Conservation (phyloP, 1,140 invertebrate species). For the Lysiphlebus fabarum region DNA sequence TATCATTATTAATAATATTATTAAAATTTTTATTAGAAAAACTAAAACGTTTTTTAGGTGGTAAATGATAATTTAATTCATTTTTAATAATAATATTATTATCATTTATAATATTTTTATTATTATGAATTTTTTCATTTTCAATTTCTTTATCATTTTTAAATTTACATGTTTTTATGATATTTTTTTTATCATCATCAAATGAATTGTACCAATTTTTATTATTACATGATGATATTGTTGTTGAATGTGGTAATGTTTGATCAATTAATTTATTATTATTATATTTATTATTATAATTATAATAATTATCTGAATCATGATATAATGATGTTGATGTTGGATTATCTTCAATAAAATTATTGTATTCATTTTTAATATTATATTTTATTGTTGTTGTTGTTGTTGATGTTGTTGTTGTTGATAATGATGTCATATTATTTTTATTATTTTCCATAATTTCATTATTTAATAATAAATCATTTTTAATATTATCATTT, state of each 20-base stretch:
- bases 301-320: too few relatives aligned
- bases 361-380: too few relatives aligned
- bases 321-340: too few relatives aligned
- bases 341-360: too few relatives aligned
- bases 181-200: background rate
- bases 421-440: too few relatives aligned
- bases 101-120: conserved; percentile 26
- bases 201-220: too few relatives aligned
- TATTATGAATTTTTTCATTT: too few relatives aligned
- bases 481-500: conserved; percentile 34
- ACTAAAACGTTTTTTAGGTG: conserved; percentile 48
- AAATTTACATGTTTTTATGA: too few relatives aligned
- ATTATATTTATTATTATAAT: too few relatives aligned
- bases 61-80: conserved; percentile 39
- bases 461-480: too few relatives aligned
- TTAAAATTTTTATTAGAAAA: conserved; percentile 33
- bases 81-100: conserved; percentile 30
- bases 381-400: background rate
- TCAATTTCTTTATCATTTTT: background rate
- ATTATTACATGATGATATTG: background rate
- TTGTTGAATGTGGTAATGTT: background rate
- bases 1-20: conserved; percentile 28
- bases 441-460: too few relatives aligned
- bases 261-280: too few relatives aligned
- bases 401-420: background rate